Conservation (phyloP, 1,140 invertebrate genomes). For the Apis laboriosa region DNA sequence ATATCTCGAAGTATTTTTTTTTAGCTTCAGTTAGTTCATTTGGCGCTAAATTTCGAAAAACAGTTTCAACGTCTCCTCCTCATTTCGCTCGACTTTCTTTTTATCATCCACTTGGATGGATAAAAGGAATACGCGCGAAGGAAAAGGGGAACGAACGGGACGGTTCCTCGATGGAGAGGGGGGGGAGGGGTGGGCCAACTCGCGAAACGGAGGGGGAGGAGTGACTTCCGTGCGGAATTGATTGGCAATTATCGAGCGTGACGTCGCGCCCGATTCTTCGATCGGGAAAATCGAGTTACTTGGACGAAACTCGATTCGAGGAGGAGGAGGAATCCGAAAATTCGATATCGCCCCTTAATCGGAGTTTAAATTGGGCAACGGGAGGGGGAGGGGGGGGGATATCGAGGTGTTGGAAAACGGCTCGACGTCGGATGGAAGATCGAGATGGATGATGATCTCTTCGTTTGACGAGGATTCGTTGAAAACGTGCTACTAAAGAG, state of each 20-base stretch:
- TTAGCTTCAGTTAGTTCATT: background rate
- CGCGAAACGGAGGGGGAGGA: too few relatives aligned
- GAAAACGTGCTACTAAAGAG: too few relatives aligned
- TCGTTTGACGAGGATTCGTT: too few relatives aligned
- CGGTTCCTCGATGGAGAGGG: too few relatives aligned
- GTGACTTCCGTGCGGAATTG: slow-evolving; percentile 46
- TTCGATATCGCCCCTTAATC: slow-evolving; percentile 56
- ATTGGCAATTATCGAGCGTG: slow-evolving; percentile 60
- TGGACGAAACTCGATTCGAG: slow-evolving; percentile 58
- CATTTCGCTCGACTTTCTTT: too few relatives aligned
- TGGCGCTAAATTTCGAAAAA: too few relatives aligned
- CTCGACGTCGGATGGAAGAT: background rate
- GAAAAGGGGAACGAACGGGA: too few relatives aligned
- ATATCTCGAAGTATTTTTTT: background rate
- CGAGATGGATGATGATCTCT: background rate
- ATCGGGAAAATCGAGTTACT: slow-evolving; percentile 65
- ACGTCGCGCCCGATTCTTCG: slow-evolving; percentile 46
- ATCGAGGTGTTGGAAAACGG: too few relatives aligned
- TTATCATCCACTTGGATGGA: too few relatives aligned
- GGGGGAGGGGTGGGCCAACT: too few relatives aligned
- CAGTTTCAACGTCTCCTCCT: too few relatives aligned
- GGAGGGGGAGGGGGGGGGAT: background rate
- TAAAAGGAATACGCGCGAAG: too few relatives aligned
- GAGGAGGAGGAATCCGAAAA: slow-evolving; percentile 36
- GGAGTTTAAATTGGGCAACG: slow-evolving; percentile 34